A percentile compares a stretch with the other conserved stretches of the same genome.
Evolutionary conservation across 1,140 invertebrate species (phyloP).

Genomic region (Calephelis virginiensis): DNA sequence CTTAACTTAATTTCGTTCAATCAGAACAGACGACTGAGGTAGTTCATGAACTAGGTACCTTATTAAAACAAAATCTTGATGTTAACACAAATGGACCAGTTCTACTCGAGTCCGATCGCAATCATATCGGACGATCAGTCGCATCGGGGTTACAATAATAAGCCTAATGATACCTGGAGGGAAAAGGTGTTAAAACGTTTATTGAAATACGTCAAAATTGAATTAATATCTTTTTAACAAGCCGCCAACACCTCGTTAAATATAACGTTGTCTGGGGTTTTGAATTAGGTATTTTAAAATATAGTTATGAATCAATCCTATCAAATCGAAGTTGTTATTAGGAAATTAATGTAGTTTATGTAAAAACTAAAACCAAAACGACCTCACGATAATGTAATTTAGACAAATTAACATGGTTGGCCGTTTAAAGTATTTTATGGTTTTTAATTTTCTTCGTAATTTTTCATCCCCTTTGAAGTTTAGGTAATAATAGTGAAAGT

Average conservation of each 20-base stretch:
- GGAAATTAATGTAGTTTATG: neutral
- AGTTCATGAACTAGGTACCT: neutral
- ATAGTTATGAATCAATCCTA: constrained; percentile 17
- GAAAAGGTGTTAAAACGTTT: constrained; percentile 77
- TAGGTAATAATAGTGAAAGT: too few species aligned
- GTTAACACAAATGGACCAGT: constrained; percentile 36
- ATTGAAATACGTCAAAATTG: constrained; percentile 71
- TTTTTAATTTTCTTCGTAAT: too few species aligned
- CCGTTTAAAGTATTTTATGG: too few species aligned
- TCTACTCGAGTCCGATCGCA: constrained; percentile 22
- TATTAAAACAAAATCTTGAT: constrained; percentile 21
- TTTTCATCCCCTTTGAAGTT: too few species aligned
- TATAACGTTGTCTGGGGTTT: constrained; percentile 1
- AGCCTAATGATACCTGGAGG: constrained; percentile 69
- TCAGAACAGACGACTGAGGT: constrained; percentile 11
- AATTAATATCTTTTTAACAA: constrained; percentile 77
- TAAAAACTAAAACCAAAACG: neutral
- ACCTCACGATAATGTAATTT: too few species aligned
- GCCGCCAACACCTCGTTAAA: constrained; percentile 43
- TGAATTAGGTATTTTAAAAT: constrained; percentile 6
- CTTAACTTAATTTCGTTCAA: neutral
- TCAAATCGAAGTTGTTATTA: neutral
- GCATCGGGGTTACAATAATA: constrained; percentile 52
- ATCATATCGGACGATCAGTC: constrained; percentile 30
- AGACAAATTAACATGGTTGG: too few species aligned